These are phyloP conservation scores for Tenualosa ilisha DNA, from an alignment of 2,797 vertebrate genomes.

Conservation along the genomic window DNA sequence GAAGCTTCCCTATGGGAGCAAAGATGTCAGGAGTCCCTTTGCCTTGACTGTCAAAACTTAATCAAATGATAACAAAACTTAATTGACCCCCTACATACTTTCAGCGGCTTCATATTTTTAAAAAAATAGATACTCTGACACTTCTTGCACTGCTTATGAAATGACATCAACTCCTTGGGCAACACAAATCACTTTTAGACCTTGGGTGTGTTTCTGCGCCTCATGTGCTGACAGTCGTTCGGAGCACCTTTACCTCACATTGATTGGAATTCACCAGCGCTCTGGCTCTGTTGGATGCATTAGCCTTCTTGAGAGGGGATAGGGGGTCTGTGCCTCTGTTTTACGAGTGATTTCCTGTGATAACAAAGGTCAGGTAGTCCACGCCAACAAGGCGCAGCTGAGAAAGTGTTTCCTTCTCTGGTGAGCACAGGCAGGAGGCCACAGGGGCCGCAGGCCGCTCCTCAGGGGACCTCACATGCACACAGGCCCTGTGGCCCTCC, in stretches of 20 bases:
- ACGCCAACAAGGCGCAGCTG: slow-evolving; percentile 14
- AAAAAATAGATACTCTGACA: neutral
- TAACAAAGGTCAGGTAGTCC: slow-evolving; percentile 20
- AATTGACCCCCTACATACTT: neutral
- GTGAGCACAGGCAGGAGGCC: neutral
- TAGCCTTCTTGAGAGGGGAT: neutral
- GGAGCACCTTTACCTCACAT: neutral
- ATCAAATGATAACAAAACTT: neutral
- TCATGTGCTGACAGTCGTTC: neutral
- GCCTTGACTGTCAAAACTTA: too few relatives aligned
- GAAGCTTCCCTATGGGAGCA: neutral
- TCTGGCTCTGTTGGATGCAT: neutral
- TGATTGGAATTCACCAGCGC: neutral
- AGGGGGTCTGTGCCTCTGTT: slow-evolving; percentile 7
- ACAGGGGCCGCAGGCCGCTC: neutral
- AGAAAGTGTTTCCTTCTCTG: slow-evolving; percentile 6
- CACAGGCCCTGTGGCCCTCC: neutral
- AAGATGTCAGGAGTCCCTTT: neutral
- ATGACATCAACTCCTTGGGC: neutral
- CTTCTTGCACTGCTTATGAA: neutral
- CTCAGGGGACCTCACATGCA: neutral
- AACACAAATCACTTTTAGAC: neutral
- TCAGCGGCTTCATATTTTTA: neutral
- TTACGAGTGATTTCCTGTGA: slow-evolving; percentile 16
- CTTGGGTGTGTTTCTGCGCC: neutral